Percentiles rank a stretch among this genome's conserved stretches.
These are phyloP conservation scores for Berghia stephanieae DNA, from an alignment of 1,140 invertebrate species.

Conservation along the genomic window DNA sequence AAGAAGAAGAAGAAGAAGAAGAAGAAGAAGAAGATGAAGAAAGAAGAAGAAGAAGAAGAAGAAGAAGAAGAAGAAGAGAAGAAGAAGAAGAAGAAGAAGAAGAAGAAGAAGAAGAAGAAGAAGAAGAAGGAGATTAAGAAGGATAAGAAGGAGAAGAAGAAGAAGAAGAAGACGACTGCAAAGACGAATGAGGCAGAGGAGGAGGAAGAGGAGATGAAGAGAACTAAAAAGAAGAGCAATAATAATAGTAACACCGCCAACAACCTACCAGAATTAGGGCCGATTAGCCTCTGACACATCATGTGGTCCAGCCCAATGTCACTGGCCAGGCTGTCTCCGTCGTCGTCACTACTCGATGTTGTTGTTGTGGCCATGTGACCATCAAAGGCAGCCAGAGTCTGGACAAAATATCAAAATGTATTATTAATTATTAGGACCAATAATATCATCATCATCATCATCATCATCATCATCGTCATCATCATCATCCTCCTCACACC, in stretches of 20 bases:
- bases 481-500: slow-evolving; percentile 23
- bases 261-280: slow-evolving; percentile 31
- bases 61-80: too few relatives aligned
- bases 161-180: background rate
- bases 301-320: slow-evolving; percentile 60
- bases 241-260: background rate
- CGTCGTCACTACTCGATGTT: slow-evolving; percentile 51
- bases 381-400: too few relatives aligned
- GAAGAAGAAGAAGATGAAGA: too few relatives aligned
- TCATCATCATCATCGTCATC: background rate
- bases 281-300: slow-evolving; percentile 57
- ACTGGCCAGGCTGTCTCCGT: slow-evolving; percentile 58
- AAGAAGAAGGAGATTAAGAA: too few relatives aligned
- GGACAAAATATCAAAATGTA: too few relatives aligned
- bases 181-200: background rate
- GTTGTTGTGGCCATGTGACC: too few relatives aligned
- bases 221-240: background rate
- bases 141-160: too few relatives aligned
- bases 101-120: too few relatives aligned
- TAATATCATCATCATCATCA: slow-evolving; percentile 2
- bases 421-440: too few relatives aligned
- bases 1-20: too few relatives aligned
- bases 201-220: background rate
- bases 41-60: too few relatives aligned
- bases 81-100: too few relatives aligned